These are phyloP conservation scores for Thaleichthys pacificus DNA, from an alignment of 2,797 vertebrate species.

Conservation along the genomic window DNA sequence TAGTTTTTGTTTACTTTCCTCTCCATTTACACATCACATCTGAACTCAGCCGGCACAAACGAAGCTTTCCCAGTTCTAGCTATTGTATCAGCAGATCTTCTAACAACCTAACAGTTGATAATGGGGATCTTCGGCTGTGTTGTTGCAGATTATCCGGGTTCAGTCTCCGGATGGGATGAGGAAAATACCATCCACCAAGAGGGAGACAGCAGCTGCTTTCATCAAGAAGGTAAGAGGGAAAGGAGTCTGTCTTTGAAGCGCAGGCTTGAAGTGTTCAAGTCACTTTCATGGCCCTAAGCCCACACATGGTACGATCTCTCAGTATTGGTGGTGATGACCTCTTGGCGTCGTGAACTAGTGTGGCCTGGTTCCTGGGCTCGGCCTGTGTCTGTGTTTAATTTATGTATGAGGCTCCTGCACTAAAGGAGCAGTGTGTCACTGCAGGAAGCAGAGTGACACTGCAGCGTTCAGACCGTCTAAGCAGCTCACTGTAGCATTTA, in stretches of 20 bases:
- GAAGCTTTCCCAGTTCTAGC: too few relatives aligned
- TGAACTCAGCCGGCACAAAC: too few relatives aligned
- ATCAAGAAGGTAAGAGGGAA: conserved; percentile 86
- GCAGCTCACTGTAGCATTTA: not conserved
- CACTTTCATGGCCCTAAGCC: not conserved
- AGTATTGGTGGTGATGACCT: not conserved
- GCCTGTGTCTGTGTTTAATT: conserved; percentile 38
- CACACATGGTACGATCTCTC: not conserved
- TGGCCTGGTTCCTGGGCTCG: not conserved
- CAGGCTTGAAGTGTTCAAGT: not conserved
- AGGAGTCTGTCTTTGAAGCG: not conserved
- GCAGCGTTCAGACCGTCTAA: conserved; percentile 12
- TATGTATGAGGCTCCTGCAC: conserved; percentile 33
- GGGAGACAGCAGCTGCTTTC: conserved; percentile 88
- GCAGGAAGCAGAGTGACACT: conserved; percentile 25
- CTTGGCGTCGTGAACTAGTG: not conserved
- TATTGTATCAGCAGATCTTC: too few relatives aligned
- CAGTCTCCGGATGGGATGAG: conserved; percentile 96
- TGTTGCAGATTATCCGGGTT: conserved; percentile 86
- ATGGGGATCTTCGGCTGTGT: too few relatives aligned
- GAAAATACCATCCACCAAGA: conserved; percentile 88
- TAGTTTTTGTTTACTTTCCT: not conserved
- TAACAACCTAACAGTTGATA: too few relatives aligned
- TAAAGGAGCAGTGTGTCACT: conserved; percentile 8
- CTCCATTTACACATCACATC: too few relatives aligned